Evolutionary conservation across 2,888 invertebrate genomes (phyloP).

Genomic region (Xiphydria camelus): DNA sequence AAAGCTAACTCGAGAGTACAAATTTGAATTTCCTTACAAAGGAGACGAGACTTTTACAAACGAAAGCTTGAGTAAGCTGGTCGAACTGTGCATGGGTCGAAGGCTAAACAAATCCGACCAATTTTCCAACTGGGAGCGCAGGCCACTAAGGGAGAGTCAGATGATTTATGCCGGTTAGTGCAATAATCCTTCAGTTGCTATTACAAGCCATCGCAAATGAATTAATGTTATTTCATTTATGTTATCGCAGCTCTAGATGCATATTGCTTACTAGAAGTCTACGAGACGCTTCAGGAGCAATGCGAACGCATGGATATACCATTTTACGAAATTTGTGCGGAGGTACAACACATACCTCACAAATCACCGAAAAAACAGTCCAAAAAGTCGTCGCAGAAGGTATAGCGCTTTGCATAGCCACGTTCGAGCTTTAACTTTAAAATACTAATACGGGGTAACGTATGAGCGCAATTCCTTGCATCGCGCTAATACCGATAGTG

Average conservation of each 20-base stretch:
- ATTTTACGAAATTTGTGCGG: conserved; percentile 68
- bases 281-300: conserved; percentile 65
- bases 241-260: conserved; percentile 76
- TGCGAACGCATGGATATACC: conserved; percentile 62
- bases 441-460: no score
- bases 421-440: no score
- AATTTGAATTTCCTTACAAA: conserved; percentile 63
- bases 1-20: conserved; percentile 60
- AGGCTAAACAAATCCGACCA: conserved; percentile 86
- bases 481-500: no score
- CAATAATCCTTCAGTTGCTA: neutral
- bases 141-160: conserved; percentile 79
- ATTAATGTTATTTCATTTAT: neutral
- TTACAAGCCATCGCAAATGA: neutral
- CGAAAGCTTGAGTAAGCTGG: conserved; percentile 73
- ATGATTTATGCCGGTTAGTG: conserved; percentile 72
- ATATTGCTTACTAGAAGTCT: conserved; percentile 80
- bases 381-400: conserved; percentile 46
- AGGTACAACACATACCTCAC: conserved; percentile 51
- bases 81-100: conserved; percentile 75
- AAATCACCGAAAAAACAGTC: conserved; percentile 59
- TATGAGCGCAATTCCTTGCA: no score
- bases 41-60: conserved; percentile 62
- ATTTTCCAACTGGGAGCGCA: conserved; percentile 87
- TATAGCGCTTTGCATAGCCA: no score